These are phyloP conservation scores for Hylaeus anthracinus DNA, from an alignment of 1,140 invertebrate species.

Conservation along the genomic window DNA sequence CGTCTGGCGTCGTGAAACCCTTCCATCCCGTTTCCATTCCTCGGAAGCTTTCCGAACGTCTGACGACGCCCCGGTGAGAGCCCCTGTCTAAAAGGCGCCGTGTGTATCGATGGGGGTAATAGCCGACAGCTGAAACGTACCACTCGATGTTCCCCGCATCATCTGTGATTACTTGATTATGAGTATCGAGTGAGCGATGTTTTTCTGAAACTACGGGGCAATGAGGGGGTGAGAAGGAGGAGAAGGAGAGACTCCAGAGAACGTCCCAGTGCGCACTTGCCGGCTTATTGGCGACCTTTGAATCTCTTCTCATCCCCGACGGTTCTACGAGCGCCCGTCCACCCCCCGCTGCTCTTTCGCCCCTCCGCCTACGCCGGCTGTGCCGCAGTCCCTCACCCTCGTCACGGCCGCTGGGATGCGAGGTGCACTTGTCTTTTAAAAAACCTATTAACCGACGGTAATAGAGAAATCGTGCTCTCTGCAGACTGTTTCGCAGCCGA, in stretches of 20 bases:
- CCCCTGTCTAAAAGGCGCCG: conserved; percentile 57
- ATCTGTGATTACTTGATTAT: conserved; percentile 74
- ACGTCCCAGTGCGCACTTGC: conserved; percentile 2
- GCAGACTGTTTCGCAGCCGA: conserved; percentile 51
- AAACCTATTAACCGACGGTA: conserved; percentile 65
- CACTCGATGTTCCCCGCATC: conserved; percentile 66
- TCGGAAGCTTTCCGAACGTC: background rate
- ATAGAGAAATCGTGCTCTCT: conserved; percentile 61
- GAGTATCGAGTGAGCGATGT: conserved; percentile 65
- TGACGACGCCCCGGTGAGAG: conserved; percentile 30
- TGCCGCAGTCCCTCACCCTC: conserved; percentile 25
- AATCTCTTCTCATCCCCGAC: conserved; percentile 15
- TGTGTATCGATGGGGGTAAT: conserved; percentile 57
- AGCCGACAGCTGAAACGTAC: conserved; percentile 67
- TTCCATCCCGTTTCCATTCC: conserved; percentile 14
- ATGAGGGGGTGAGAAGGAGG: no score
- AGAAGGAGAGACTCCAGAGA: background rate
- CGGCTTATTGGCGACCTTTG: conserved; percentile 54
- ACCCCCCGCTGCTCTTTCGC: conserved; percentile 8
- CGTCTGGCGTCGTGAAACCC: conserved; percentile 12
- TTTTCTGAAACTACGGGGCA: conserved; percentile 40
- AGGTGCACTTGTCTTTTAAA: conserved; percentile 60
- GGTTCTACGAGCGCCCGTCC: conserved; percentile 16
- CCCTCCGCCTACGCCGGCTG: conserved; percentile 15
- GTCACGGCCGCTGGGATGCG: conserved; percentile 31